Conservation (phyloP, 64 coral and sea anemone genomes). For the Exaiptasia diaphana region DNA sequence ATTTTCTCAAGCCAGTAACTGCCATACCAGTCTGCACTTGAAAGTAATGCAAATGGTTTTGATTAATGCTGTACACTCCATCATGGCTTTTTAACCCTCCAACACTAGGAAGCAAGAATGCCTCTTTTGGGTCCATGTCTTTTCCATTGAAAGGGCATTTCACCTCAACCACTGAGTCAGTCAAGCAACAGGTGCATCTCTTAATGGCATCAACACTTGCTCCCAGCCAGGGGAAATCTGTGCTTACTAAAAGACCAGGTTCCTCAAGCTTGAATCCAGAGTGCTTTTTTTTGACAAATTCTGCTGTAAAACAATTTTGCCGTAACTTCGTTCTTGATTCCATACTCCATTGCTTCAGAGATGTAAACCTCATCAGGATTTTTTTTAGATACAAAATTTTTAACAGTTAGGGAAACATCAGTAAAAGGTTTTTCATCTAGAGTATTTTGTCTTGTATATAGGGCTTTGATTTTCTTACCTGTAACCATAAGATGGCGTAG, state of each 20-base stretch:
- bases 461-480: no score
- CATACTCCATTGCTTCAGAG: slow-evolving; percentile 61
- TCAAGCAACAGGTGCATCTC: slow-evolving; percentile 59
- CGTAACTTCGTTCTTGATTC: slow-evolving; percentile 54
- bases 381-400: slow-evolving; percentile 37
- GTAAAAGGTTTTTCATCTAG: slow-evolving; percentile 46
- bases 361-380: background rate
- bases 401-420: slow-evolving; percentile 62
- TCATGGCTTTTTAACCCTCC: slow-evolving; percentile 35
- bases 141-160: slow-evolving; percentile 61
- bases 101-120: slow-evolving; percentile 44
- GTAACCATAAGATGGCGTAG: no score
- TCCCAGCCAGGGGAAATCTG: slow-evolving; percentile 24
- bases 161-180: slow-evolving; percentile 24
- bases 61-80: slow-evolving; percentile 20
- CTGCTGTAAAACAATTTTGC: slow-evolving; percentile 57
- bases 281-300: slow-evolving; percentile 45
- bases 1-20: slow-evolving; percentile 14
- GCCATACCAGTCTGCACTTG: slow-evolving; percentile 64
- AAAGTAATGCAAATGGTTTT: slow-evolving; percentile 52
- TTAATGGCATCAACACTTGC: slow-evolving; percentile 56
- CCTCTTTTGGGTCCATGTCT: slow-evolving; percentile 56
- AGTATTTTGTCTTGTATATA: no score
- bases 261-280: slow-evolving; percentile 56
- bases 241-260: slow-evolving; percentile 31